A percentile compares a stretch with the other conserved stretches of the same genome.
These are phyloP conservation scores for Corydoras sp. DNA, from an alignment of 2,113 vertebrate genomes.

Conservation along the genomic window DNA sequence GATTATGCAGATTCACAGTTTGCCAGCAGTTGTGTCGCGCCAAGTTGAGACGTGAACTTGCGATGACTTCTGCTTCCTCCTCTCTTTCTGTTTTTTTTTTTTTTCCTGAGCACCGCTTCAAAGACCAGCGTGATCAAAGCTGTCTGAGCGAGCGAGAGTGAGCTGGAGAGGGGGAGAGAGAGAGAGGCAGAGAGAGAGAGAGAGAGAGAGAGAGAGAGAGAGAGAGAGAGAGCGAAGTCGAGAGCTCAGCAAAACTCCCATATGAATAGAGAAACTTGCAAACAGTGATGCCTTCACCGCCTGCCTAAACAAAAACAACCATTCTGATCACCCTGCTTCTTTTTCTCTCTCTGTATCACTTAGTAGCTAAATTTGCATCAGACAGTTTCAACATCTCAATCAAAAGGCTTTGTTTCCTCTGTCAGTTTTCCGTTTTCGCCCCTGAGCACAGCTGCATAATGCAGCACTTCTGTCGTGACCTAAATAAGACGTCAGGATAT, in stretches of 20 bases:
- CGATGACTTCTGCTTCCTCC: conserved; percentile 74
- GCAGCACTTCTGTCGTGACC: conserved; percentile 66
- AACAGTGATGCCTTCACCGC: conserved; percentile 54
- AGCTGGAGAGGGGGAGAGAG: conserved; percentile 41
- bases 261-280: conserved; percentile 56
- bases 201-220: conserved; percentile 54
- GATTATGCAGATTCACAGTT: conserved; percentile 58
- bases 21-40: conserved; percentile 67
- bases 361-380: conserved; percentile 50
- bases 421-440: conserved; percentile 34
- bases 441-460: conserved; percentile 57
- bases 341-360: conserved; percentile 58
- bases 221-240: conserved; percentile 32
- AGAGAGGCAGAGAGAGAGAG: conserved; percentile 9
- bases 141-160: conserved; percentile 62
- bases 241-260: conserved; percentile 56
- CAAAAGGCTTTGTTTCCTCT: conserved; percentile 55
- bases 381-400: conserved; percentile 71
- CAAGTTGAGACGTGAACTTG: conserved; percentile 75
- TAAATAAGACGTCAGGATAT: conserved; percentile 64
- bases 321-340: conserved; percentile 50
- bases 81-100: conserved; percentile 72
- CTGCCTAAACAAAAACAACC: conserved; percentile 65
- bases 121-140: conserved; percentile 83
- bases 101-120: conserved; percentile 80